Evolutionary conservation across 2,113 vertebrate genomes (phyloP).

Genomic region (Vireo altiloquus): DNA sequence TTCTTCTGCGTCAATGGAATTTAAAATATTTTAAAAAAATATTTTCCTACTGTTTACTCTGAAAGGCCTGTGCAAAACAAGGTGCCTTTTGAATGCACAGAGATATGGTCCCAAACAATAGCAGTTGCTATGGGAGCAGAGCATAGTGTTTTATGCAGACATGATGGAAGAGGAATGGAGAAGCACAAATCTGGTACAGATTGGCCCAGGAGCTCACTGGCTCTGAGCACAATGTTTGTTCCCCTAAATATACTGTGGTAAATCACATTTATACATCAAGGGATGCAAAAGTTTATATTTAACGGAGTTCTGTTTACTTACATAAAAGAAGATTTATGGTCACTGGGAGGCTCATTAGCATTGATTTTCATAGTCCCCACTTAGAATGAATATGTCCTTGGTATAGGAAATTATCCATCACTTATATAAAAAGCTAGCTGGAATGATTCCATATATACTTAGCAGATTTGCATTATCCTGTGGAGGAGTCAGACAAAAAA

Average conservation of each 20-base stretch:
- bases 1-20: neutral
- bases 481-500: neutral
- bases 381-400: constrained; percentile 32
- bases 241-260: neutral
- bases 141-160: neutral
- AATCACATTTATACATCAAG: constrained; percentile 4
- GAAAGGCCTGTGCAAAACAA: neutral
- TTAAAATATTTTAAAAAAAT: neutral
- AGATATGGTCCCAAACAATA: neutral
- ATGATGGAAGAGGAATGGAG: neutral
- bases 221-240: neutral
- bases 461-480: neutral
- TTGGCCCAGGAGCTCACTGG: neutral
- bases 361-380: constrained; percentile 49
- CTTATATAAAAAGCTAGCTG: constrained; percentile 24
- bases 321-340: constrained; percentile 31
- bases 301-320: constrained; percentile 56
- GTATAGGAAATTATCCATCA: constrained; percentile 13
- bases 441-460: constrained; percentile 12
- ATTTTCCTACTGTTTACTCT: neutral
- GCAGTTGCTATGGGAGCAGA: constrained; percentile 38
- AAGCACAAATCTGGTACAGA: neutral
- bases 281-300: constrained; percentile 37
- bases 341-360: constrained; percentile 38
- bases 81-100: neutral